These are phyloP conservation scores for Coracopsis vasa DNA, from an alignment of 2,113 vertebrate genomes.

Conservation along the genomic window DNA sequence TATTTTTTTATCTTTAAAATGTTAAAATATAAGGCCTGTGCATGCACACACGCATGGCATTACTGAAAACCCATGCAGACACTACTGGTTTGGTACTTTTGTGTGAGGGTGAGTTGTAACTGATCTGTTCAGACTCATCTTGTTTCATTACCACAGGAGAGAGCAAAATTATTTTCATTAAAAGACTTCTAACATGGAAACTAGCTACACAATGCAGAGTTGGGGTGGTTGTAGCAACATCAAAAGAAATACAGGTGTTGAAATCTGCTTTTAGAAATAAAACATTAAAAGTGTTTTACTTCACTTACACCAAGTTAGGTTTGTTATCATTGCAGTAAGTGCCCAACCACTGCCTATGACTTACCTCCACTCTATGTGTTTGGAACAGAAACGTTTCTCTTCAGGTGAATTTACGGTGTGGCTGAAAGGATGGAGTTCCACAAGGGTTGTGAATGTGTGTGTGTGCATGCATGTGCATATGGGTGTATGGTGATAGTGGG, in stretches of 20 bases:
- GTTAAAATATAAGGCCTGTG: background rate
- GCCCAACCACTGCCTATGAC: background rate
- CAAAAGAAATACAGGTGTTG: background rate
- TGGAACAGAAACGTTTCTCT: background rate
- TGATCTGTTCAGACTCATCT: background rate
- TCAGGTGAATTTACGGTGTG: background rate
- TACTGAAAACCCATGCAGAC: background rate
- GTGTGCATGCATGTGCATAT: accelerated
- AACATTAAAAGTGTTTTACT: background rate
- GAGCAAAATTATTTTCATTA: background rate
- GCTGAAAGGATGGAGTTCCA: background rate
- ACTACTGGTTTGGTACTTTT: background rate
- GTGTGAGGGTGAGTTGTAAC: background rate
- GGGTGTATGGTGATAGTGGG: background rate
- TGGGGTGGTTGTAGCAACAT: background rate
- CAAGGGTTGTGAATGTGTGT: accelerated
- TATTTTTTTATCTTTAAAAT: background rate
- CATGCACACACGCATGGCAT: accelerated
- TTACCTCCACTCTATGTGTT: accelerated
- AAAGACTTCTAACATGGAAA: background rate
- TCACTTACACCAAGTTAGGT: background rate
- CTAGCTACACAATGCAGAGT: background rate
- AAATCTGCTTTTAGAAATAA: background rate
- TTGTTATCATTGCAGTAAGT: background rate
- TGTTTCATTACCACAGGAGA: background rate